Evolutionary conservation across 2,888 invertebrate genomes (phyloP).

Genomic region (Bellardia pandia): DNA sequence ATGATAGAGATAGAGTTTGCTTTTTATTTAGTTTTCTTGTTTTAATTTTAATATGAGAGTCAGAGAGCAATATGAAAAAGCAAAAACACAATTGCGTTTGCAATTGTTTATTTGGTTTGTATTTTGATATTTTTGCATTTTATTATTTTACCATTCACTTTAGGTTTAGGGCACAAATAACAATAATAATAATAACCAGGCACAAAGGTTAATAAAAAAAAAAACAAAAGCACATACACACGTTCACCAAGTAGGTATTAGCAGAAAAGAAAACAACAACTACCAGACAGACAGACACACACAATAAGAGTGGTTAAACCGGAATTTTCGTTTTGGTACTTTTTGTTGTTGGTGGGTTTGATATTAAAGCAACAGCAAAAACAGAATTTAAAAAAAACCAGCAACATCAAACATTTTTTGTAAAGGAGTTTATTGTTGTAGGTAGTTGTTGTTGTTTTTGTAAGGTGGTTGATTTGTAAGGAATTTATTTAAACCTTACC

Average conservation of each 20-base stretch:
- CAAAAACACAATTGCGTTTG: slow-evolving; percentile 31
- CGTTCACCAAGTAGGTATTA: slow-evolving; percentile 35
- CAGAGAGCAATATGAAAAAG: not conserved
- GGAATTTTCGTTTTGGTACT: slow-evolving; percentile 65
- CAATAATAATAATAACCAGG: slow-evolving; percentile 40
- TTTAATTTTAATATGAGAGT: not conserved
- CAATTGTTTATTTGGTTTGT: slow-evolving; percentile 38
- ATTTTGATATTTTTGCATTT: not conserved
- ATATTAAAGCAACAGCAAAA: slow-evolving; percentile 39
- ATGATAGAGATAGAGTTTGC: not conserved
- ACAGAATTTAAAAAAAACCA: slow-evolving; percentile 51
- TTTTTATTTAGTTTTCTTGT: not conserved
- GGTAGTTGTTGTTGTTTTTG: no score
- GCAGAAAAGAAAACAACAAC: slow-evolving; percentile 34
- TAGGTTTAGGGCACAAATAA: slow-evolving; percentile 69
- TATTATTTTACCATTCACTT: slow-evolving; percentile 63
- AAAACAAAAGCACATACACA: slow-evolving; percentile 18
- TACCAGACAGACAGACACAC: slow-evolving; percentile 28
- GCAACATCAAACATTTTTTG: slow-evolving; percentile 31
- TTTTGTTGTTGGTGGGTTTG: slow-evolving; percentile 45
- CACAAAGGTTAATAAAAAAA: slow-evolving; percentile 56
- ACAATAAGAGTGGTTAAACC: slow-evolving; percentile 71
- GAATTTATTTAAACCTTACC: slow-evolving; percentile 31
- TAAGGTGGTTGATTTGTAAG: slow-evolving; percentile 63
- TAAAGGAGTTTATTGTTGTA: slow-evolving; percentile 40